Percentiles rank a stretch among this genome's conserved stretches.
phyloP scores from a whole-genome alignment of 2,888 invertebrate species.

The Dicycla oo region DNA sequence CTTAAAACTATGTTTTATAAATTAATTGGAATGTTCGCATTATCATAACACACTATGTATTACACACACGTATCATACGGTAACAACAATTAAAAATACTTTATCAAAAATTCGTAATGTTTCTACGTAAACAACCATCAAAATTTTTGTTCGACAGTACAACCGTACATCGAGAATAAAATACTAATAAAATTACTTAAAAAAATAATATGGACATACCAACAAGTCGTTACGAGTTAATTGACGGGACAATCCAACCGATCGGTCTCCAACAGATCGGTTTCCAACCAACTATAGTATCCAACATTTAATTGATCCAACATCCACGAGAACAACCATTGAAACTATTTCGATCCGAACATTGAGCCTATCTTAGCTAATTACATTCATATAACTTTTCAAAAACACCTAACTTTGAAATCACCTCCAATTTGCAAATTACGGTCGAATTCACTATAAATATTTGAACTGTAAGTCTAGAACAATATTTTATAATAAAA shows the following conservation, averaged over 20 bases:
- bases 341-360: constrained; percentile 75
- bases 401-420: constrained; percentile 75
- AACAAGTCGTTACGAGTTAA: constrained; percentile 78
- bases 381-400: constrained; percentile 75
- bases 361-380: constrained; percentile 76
- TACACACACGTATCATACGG: constrained; percentile 79
- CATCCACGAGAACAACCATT: constrained; percentile 77
- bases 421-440: constrained; percentile 51
- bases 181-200: constrained; percentile 83
- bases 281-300: constrained; percentile 65
- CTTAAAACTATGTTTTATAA: constrained; percentile 74
- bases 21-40: constrained; percentile 82
- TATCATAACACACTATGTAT: constrained; percentile 74
- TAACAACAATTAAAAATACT: constrained; percentile 86
- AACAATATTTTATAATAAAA: constrained; percentile 17
- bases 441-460: constrained; percentile 3
- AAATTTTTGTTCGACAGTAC: constrained; percentile 69
- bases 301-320: constrained; percentile 74
- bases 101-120: constrained; percentile 78
- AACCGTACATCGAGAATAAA: constrained; percentile 66
- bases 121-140: constrained; percentile 75
- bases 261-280: constrained; percentile 72
- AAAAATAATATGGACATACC: constrained; percentile 87
- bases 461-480: constrained; percentile 18
- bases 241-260: constrained; percentile 84